Conservation (phyloP, 2,797 vertebrate species). For the Zenarchopterus dispar region DNA sequence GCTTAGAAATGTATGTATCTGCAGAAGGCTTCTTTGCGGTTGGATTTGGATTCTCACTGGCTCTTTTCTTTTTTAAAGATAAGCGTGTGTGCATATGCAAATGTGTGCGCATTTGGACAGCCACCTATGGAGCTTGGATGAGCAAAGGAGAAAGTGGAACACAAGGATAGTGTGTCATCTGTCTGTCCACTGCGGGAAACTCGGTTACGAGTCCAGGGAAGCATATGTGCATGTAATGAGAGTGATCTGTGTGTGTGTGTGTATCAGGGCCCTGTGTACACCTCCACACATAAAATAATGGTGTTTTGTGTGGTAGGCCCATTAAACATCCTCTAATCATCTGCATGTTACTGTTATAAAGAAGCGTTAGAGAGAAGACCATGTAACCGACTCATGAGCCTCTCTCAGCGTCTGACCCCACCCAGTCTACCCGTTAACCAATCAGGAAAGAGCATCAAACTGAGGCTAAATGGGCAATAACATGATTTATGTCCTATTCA, state of each 20-base stretch:
- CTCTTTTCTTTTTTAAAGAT: constrained; percentile 13
- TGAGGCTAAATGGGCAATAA: constrained; percentile 58
- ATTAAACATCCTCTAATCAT: constrained; percentile 4
- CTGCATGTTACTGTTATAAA: constrained; percentile 11
- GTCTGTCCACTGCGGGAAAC: constrained; percentile 57
- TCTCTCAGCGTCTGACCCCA: constrained; percentile 52
- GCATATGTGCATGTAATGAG: constrained; percentile 48
- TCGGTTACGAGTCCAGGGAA: constrained; percentile 23
- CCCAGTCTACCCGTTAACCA: constrained; percentile 57
- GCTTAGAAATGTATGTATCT: constrained; percentile 10
- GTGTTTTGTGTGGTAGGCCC: not conserved
- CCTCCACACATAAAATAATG: constrained; percentile 2
- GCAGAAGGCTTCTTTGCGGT: constrained; percentile 17
- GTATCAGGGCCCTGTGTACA: constrained; percentile 1
- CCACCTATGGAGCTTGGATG: constrained; percentile 48
- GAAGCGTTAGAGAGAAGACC: constrained; percentile 27
- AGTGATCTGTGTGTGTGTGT: constrained; percentile 8
- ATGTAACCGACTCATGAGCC: constrained; percentile 36
- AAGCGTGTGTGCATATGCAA: constrained; percentile 3
- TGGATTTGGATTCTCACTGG: constrained; percentile 9
- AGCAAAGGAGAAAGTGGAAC: constrained; percentile 51
- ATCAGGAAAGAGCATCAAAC: constrained; percentile 29
- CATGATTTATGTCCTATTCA: constrained; percentile 64
- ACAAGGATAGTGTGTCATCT: constrained; percentile 59
- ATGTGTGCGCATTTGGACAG: constrained; percentile 25